phyloP scores from a whole-genome alignment of 2,888 invertebrate genomes.

The Agrenia bidenticulata region DNA sequence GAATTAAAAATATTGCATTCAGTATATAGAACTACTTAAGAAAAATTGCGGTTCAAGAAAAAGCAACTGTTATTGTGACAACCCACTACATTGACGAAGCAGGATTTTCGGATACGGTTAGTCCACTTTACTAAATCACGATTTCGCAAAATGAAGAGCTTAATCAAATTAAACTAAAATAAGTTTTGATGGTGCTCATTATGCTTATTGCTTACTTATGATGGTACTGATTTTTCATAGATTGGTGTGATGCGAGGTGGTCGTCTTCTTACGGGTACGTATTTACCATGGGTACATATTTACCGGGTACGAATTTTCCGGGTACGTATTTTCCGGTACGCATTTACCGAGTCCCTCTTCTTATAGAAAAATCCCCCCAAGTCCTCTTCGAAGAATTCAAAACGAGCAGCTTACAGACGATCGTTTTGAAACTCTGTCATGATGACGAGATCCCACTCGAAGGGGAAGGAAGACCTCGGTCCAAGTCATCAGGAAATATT shows the following conservation, averaged over 20 bases:
- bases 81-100: constrained; percentile 24
- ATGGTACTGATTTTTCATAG: neutral
- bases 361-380: constrained; percentile 25
- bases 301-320: too few relatives aligned
- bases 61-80: constrained; percentile 20
- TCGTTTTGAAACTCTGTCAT: constrained; percentile 30
- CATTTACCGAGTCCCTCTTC: constrained; percentile 24
- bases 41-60: neutral
- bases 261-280: constrained; percentile 16
- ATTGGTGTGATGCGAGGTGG: constrained; percentile 30
- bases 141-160: too few relatives aligned
- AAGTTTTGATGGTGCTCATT: too few relatives aligned
- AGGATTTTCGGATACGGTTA: constrained; percentile 1
- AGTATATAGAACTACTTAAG: constrained; percentile 24
- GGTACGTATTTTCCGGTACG: too few relatives aligned
- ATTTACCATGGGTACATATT: too few relatives aligned
- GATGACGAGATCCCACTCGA: constrained; percentile 13
- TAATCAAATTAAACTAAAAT: too few relatives aligned
- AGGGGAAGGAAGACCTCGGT: neutral
- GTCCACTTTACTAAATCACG: too few relatives aligned
- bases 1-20: too few relatives aligned
- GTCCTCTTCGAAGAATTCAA: constrained; percentile 16
- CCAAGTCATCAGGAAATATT: constrained; percentile 15
- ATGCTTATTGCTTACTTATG: too few relatives aligned
- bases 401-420: constrained; percentile 21